Conservation (phyloP, 2,113 vertebrate genomes). For the Erythrolamprus reginae region DNA sequence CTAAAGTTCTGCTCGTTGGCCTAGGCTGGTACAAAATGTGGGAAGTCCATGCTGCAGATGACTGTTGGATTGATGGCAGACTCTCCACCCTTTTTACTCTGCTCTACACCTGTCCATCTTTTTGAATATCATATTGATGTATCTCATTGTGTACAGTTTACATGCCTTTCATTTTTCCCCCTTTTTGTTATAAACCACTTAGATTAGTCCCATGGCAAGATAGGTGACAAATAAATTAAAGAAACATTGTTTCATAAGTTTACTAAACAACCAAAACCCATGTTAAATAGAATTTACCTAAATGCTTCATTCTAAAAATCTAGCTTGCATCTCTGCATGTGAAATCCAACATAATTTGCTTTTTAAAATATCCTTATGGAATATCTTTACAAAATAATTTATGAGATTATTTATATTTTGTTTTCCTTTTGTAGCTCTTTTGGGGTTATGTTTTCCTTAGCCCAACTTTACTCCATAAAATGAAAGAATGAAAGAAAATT, state of each 20-base stretch:
- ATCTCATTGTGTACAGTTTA: background rate
- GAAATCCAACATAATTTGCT: background rate
- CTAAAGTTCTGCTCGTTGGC: background rate
- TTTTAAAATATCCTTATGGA: background rate
- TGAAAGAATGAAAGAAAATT: background rate
- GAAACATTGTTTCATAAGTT: background rate
- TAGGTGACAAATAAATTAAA: background rate
- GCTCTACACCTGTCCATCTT: background rate
- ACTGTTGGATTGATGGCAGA: background rate
- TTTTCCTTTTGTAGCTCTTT: background rate
- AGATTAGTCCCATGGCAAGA: background rate
- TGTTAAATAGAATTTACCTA: background rate
- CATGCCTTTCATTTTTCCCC: background rate
- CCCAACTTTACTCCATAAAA: background rate
- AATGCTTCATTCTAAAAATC: background rate
- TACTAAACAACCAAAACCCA: background rate
- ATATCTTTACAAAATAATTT: background rate
- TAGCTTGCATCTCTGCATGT: background rate
- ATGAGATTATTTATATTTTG: background rate
- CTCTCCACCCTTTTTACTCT: background rate
- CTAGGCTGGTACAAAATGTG: background rate
- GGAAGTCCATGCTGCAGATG: background rate
- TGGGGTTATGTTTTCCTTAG: background rate
- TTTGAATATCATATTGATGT: background rate
- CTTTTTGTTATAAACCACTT: background rate